Conservation (phyloP, 2,797 vertebrate species). For the Oreortyx pictus region DNA sequence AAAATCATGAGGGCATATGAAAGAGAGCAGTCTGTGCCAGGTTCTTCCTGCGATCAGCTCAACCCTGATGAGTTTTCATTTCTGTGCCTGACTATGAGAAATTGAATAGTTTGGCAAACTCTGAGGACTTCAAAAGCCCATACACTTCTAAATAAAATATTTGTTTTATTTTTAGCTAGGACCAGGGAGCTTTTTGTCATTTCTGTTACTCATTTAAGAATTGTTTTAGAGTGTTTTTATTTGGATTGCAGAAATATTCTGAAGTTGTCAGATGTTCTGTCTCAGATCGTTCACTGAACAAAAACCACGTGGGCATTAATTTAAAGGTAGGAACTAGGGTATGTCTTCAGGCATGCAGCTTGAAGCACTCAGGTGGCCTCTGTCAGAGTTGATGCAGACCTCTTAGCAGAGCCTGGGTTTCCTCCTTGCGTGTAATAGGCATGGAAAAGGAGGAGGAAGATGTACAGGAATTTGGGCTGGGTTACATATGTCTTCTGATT, state of each 20-base stretch:
- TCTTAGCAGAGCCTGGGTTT: background rate
- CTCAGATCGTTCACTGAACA: background rate
- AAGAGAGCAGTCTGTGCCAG: slow-evolving; percentile 59
- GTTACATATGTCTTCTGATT: background rate
- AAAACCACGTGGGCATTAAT: background rate
- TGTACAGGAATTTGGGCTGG: background rate
- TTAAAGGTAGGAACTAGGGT: background rate
- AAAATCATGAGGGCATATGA: slow-evolving; percentile 55
- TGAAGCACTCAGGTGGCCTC: background rate
- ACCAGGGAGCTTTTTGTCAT: slow-evolving; percentile 18
- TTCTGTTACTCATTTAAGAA: slow-evolving; percentile 1
- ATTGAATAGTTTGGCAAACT: slow-evolving; percentile 61
- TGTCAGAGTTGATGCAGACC: background rate
- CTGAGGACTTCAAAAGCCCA: slow-evolving; percentile 39
- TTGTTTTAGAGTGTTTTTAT: background rate
- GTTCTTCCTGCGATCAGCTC: slow-evolving; percentile 69
- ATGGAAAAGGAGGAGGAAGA: background rate
- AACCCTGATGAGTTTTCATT: slow-evolving; percentile 58
- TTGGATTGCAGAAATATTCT: background rate
- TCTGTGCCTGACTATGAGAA: slow-evolving; percentile 52
- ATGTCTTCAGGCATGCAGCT: background rate
- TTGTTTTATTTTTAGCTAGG: slow-evolving; percentile 50
- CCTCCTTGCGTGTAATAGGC: background rate
- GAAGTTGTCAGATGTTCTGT: background rate
- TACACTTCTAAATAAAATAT: slow-evolving; percentile 51